These are phyloP conservation scores for Eueremaeus valkanovi DNA, from an alignment of 2,888 invertebrate genomes.

Conservation along the genomic window DNA sequence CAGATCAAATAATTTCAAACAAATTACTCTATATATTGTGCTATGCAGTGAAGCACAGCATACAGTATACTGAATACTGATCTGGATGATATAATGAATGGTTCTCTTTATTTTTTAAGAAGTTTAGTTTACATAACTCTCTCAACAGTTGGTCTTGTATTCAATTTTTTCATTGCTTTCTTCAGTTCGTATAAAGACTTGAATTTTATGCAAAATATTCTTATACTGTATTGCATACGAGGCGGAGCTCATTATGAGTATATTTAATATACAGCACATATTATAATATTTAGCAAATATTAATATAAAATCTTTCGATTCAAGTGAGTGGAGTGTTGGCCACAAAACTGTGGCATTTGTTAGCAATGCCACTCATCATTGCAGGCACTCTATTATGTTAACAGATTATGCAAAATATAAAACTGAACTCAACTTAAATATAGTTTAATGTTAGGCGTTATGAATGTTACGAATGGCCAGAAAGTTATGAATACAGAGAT, in stretches of 20 bases:
- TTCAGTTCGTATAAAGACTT: background rate
- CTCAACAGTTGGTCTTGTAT: conserved; percentile 25
- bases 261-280: background rate
- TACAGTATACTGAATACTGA: too few species aligned
- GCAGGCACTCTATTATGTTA: conserved; percentile 1
- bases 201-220: conserved; percentile 20
- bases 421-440: background rate
- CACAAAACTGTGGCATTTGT: background rate
- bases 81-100: too few species aligned
- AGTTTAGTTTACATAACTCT: background rate
- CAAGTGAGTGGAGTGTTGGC: conserved; percentile 3
- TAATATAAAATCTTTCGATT: background rate
- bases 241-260: conserved; percentile 31
- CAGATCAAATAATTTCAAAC: too few species aligned
- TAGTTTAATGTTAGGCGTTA: background rate
- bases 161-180: background rate
- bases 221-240: background rate
- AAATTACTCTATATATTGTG: too few species aligned
- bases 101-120: background rate
- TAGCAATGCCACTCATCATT: background rate
- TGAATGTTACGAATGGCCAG: background rate
- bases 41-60: too few species aligned
- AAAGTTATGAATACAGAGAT: conserved; percentile 21
- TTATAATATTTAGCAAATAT: conserved; percentile 18
- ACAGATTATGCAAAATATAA: conserved; percentile 24